Evolutionary conservation across 2,888 invertebrate species (phyloP), one percentile per base, ranked within the genome.

Genomic region (Brachylomia viminalis): DNA sequence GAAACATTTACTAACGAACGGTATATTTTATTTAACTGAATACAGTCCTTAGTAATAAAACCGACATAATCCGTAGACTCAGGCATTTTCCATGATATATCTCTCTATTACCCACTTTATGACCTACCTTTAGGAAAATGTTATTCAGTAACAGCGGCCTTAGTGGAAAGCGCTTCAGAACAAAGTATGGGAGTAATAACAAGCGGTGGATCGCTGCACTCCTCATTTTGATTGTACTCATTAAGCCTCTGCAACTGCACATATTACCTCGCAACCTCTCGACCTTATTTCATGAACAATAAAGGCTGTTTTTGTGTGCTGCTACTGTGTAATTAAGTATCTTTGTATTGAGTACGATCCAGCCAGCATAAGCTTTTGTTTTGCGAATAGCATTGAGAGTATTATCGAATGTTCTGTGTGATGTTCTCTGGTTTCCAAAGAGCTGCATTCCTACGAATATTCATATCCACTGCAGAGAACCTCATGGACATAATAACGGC

Each of bases 151-250:
- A 81, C 75, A 77, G 69, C 61, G 58, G 77, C 64, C 72, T 73
- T 72, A 75, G 80, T 72, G 56, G 66, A 79, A 82, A 76, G 76
- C 62, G 73, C 85, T 87, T 75, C 72, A 76, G 64, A 82, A 87
- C 87, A 88, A 85, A 85, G 87, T 87, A 87, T 77, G 81, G 64
- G 71, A 88, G 83, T 86, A 86, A 87, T 88, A 88, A 85, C 87
- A 87, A 84, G 82, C 86, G 89, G 86, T 86, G 86, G 80, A 85
- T 77, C 82, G 83, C 80, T 84, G 86, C 83, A 84, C 75, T 68
- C 84, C 83, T 88, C 91, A 90, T 92, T 92, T 91, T 92, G 91
- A 92, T 90, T 92, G 89, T 88, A 75, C 91, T 91, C 90, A 93
- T 92, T 93, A 92, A 88, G 77, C 83, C 84, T 77, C 86, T 83